Evolutionary conservation across 2,113 vertebrate species (phyloP).

Genomic region (Platanista minor): DNA sequence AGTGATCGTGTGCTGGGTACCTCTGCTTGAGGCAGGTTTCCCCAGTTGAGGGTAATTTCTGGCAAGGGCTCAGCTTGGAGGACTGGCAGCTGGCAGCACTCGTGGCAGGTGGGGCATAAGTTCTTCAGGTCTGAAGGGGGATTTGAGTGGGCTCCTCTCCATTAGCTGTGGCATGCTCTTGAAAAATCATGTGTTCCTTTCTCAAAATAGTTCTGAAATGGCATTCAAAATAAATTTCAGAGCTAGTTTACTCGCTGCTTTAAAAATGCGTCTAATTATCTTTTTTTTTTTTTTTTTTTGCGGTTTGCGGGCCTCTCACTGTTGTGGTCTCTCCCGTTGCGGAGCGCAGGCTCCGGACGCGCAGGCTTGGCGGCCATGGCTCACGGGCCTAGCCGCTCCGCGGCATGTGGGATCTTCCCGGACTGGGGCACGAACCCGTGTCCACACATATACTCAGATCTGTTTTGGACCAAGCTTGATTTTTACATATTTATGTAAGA

Average conservation of each 20-base stretch:
- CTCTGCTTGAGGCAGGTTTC: neutral
- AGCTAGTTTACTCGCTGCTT: neutral
- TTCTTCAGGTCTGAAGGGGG: neutral
- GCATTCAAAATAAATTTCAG: neutral
- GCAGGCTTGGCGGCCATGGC: too few relatives aligned
- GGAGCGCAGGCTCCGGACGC: too few relatives aligned
- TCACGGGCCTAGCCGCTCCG: too few relatives aligned
- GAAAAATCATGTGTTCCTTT: neutral
- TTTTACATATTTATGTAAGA: neutral
- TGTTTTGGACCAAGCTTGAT: neutral
- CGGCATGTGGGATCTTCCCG: too few relatives aligned
- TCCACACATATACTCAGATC: neutral
- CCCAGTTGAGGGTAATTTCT: neutral
- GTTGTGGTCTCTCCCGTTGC: too few relatives aligned
- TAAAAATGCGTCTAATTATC: neutral
- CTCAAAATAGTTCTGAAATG: neutral
- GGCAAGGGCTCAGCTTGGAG: neutral
- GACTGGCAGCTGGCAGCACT: neutral
- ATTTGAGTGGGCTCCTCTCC: neutral
- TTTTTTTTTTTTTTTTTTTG: too few relatives aligned
- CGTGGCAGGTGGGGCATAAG: neutral
- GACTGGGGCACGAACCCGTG: too few relatives aligned
- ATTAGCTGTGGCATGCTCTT: neutral
- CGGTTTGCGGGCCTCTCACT: too few relatives aligned
- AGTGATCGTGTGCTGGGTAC: neutral